Base-by-base conservation (phyloP, 2,113 vertebrate species). In the Ictalurus punctatus region DNA sequence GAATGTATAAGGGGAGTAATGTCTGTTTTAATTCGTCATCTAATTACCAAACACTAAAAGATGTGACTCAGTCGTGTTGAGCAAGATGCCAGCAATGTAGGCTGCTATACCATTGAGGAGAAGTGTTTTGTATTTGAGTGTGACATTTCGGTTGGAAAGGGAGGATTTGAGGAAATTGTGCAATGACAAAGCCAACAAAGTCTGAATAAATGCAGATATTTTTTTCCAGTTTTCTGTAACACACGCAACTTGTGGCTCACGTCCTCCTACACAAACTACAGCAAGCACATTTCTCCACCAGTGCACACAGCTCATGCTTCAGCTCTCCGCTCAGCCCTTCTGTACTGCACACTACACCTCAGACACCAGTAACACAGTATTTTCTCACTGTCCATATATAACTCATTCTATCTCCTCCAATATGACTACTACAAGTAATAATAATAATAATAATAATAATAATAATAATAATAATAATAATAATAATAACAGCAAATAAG, bases 281-380 rank as follows among this genome's bases (percentile, higher is more conserved):
- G 48, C 78, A 12, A 54, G 21, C 30, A 82, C 79, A 87, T 48
- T 56, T 82, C 79, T 40, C 63, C 59, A 63, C 16, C 12, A n/a
- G 58, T 79, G 23, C 85, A 80, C 86, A 65, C 52, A 25, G 17
- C 56, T 84, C 30, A 48, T 23, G 78, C 67, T 54, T 54, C 84
- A 56, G 34, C 34, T 89, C 54, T 81, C 25, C 74, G n/a, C 80
- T 61, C 69, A 92, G 85, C 92, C 84, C 88, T 30, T 86, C 34
- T 27, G 9, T 40, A 44, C 23, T 79, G 30, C 48, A 79, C 79
- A 81, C 34, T 16, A 48, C 48, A 76, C 86, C 40, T 48, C 40
- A 13, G 25, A 71, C 40, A 25, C 17, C 56, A 83, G 30, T 23
- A 40, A 34, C 52, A 30, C 52, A 69, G 30, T 17, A 21, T 74